Percentiles rank a stretch among this genome's conserved stretches.
These are phyloP conservation scores for Macrophya annulata DNA, from an alignment of 2,888 invertebrate species.

Conservation along the genomic window DNA sequence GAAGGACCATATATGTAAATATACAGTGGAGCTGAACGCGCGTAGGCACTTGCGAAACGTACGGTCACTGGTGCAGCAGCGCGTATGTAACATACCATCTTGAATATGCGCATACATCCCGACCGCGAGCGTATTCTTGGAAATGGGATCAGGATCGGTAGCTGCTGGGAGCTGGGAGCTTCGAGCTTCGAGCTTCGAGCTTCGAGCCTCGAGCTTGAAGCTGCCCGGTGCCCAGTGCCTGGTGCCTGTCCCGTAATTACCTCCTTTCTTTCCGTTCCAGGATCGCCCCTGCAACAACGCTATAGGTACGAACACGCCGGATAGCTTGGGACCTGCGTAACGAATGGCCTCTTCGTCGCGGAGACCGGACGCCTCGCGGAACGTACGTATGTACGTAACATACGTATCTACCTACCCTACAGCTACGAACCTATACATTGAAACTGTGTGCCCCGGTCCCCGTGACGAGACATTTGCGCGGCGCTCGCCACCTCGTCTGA, in stretches of 20 bases:
- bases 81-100: slow-evolving; percentile 79
- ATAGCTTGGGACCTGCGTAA: slow-evolving; percentile 32
- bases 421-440: background rate
- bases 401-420: background rate
- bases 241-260: slow-evolving; percentile 78
- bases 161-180: slow-evolving; percentile 75
- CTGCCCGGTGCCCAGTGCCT: slow-evolving; percentile 66
- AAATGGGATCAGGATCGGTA: slow-evolving; percentile 76
- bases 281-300: slow-evolving; percentile 34
- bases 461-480: slow-evolving; percentile 36
- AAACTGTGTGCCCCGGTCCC: background rate
- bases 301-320: slow-evolving; percentile 32
- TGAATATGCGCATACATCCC: slow-evolving; percentile 79
- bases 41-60: slow-evolving; percentile 67
- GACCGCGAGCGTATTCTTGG: slow-evolving; percentile 75
- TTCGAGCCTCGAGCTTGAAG: background rate
- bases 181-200: too few species aligned
- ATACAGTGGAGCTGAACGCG: slow-evolving; percentile 62
- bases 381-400: slow-evolving; percentile 7
- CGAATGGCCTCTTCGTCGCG: slow-evolving; percentile 42
- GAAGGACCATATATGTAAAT: slow-evolving; percentile 79
- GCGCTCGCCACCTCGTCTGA: slow-evolving; percentile 44
- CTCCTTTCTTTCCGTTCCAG: slow-evolving; percentile 69
- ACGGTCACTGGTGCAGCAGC: slow-evolving; percentile 74
- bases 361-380: slow-evolving; percentile 42